These are phyloP conservation scores for Plebejus anna DNA, from an alignment of 2,888 invertebrate species.

Conservation along the genomic window DNA sequence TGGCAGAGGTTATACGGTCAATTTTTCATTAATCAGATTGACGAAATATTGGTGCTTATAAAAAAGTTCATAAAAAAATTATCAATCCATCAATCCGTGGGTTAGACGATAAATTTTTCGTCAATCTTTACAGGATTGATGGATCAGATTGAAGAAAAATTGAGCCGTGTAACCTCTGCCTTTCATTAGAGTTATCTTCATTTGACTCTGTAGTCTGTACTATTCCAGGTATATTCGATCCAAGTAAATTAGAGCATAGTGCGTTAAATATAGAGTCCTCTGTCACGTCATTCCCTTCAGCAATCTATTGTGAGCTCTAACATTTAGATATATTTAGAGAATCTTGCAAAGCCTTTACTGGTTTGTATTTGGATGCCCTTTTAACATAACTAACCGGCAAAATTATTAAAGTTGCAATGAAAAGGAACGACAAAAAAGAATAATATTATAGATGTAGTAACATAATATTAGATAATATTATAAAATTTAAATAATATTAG, in stretches of 20 bases:
- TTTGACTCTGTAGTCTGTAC: neutral
- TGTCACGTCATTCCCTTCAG: neutral
- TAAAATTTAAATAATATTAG: too few species aligned
- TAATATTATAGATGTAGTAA: too few species aligned
- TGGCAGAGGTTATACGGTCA: too few species aligned
- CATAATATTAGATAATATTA: too few species aligned
- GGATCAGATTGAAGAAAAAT: too few species aligned
- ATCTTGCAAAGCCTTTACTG: neutral
- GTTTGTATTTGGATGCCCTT: neutral
- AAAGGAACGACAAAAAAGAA: neutral
- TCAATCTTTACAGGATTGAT: too few species aligned
- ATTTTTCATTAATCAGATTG: too few species aligned
- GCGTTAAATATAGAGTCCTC: neutral
- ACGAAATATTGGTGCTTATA: too few species aligned
- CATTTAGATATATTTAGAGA: slow-evolving; percentile 6
- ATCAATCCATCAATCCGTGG: too few species aligned
- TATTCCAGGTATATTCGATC: neutral
- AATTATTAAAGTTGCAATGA: neutral
- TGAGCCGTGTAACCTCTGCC: too few species aligned
- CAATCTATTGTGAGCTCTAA: neutral
- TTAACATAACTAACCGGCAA: neutral
- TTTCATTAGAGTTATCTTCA: neutral
- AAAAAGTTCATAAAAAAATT: too few species aligned
- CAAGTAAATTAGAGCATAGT: neutral
- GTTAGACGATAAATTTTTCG: too few species aligned